These are phyloP conservation scores for Macropus fuliginosus DNA, from an alignment of 2,797 vertebrate species.

Conservation along the genomic window DNA sequence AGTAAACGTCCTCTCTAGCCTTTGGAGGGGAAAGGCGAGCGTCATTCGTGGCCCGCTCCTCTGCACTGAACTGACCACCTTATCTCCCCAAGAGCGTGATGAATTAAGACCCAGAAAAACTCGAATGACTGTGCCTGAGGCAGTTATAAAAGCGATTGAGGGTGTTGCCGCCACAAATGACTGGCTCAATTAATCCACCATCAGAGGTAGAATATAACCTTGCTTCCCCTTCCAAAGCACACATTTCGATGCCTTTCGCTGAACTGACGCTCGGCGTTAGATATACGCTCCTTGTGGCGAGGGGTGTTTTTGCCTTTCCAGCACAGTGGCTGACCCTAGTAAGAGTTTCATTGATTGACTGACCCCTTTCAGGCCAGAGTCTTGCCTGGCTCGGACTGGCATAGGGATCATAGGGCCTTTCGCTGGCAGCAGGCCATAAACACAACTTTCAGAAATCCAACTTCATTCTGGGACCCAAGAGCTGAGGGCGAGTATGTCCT, in stretches of 20 bases:
- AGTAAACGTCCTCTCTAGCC: not conserved
- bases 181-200: not conserved
- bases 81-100: not conserved
- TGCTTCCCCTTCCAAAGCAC: not conserved
- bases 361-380: not conserved
- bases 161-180: not conserved
- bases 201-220: not conserved
- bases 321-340: not conserved
- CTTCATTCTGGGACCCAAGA: not conserved
- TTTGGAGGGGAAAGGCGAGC: not conserved
- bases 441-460: not conserved
- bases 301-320: not conserved
- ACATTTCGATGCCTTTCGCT: not conserved
- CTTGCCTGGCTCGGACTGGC: not conserved
- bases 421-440: not conserved
- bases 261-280: not conserved
- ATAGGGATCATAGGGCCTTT: not conserved
- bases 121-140: not conserved
- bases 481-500: not conserved
- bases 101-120: not conserved
- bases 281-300: not conserved
- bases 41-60: not conserved
- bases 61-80: not conserved
- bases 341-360: not conserved
- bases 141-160: not conserved